These are phyloP conservation scores for Lycophotia porphyrea DNA, from an alignment of 2,888 invertebrate species.

Conservation along the genomic window DNA sequence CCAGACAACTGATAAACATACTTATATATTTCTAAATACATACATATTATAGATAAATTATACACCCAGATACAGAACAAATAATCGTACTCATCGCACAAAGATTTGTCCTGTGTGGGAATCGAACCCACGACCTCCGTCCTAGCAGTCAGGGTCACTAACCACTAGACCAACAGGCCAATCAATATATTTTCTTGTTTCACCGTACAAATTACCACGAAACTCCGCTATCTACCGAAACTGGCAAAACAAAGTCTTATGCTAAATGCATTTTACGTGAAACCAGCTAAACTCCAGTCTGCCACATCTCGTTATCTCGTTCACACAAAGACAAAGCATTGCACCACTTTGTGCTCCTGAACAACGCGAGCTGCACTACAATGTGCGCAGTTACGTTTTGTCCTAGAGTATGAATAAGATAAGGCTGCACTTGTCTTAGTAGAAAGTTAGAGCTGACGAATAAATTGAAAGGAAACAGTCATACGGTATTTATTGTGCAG, in stretches of 20 bases:
- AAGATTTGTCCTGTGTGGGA: no score
- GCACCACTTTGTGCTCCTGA: conserved; percentile 43
- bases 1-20: no score
- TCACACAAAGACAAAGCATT: conserved; percentile 55
- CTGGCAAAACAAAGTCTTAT: neutral
- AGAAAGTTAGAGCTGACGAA: neutral
- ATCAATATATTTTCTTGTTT: neutral
- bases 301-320: conserved; percentile 57
- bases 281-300: conserved; percentile 22
- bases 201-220: neutral
- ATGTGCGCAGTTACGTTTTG: conserved; percentile 35
- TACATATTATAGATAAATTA: no score
- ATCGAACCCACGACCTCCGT: no score
- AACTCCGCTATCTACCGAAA: conserved; percentile 1
- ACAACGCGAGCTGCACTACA: conserved; percentile 40
- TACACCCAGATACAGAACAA: no score
- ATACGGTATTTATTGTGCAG: neutral
- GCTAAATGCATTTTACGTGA: conserved; percentile 43
- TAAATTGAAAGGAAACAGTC: neutral
- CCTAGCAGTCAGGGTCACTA: no score
- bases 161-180: no score
- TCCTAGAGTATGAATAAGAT: conserved; percentile 37
- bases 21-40: no score
- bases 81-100: no score
- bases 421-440: neutral